Percentiles rank a stretch among this genome's conserved stretches.
Evolutionary conservation across 2,888 invertebrate species (phyloP).

Genomic region (Drosophila borborema): DNA sequence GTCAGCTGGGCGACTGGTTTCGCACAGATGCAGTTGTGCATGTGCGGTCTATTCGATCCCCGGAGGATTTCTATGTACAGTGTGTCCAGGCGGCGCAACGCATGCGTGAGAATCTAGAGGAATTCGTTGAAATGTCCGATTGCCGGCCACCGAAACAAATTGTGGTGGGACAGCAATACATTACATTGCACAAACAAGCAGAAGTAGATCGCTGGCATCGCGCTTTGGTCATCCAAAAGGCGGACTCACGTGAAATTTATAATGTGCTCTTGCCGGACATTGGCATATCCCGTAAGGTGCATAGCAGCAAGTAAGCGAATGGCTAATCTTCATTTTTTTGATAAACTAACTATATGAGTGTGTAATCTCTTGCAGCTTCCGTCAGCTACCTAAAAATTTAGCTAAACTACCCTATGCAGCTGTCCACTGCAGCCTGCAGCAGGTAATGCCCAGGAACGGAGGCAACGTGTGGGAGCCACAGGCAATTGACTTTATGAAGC

Average conservation of each 20-base stretch:
- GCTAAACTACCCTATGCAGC: conserved; percentile 86
- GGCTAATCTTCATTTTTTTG: background rate
- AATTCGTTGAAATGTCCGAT: conserved; percentile 54
- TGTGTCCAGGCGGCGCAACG: background rate
- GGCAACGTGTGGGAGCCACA: conserved; percentile 87
- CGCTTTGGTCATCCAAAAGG: conserved; percentile 78
- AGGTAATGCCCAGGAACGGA: conserved; percentile 86
- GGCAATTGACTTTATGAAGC: conserved; percentile 87
- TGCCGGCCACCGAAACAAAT: conserved; percentile 16
- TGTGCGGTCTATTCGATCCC: conserved; percentile 87
- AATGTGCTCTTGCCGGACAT: conserved; percentile 89
- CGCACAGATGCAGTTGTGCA: conserved; percentile 47
- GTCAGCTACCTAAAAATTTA: conserved; percentile 85
- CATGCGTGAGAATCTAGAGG: conserved; percentile 53
- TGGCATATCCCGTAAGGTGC: conserved; percentile 86
- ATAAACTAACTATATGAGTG: background rate
- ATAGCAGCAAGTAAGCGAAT: conserved; percentile 35
- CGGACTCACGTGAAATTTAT: conserved; percentile 82
- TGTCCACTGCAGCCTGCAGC: conserved; percentile 87
- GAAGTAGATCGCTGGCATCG: conserved; percentile 89
- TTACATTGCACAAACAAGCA: conserved; percentile 86
- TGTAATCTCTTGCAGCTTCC: conserved; percentile 84
- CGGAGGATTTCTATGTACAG: conserved; percentile 87
- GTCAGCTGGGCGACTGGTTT: conserved; percentile 41
- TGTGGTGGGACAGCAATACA: conserved; percentile 87